A percentile compares a stretch with the other conserved stretches of the same genome.
Conservation (phyloP, 2,888 invertebrate species). For the Cryptus armator region DNA sequence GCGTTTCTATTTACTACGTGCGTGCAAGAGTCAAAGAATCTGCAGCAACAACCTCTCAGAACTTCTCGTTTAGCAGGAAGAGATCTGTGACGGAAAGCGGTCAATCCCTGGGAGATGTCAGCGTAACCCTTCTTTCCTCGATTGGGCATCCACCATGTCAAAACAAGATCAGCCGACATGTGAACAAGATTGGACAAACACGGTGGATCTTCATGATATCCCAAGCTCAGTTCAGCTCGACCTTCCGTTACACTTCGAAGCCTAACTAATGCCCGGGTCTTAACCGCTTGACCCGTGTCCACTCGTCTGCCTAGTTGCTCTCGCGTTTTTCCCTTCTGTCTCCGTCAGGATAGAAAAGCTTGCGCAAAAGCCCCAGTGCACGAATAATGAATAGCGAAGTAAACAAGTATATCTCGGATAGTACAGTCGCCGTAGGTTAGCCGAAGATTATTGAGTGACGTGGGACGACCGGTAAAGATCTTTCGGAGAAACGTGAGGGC, state of each 20-base stretch:
- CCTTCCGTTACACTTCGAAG: constrained; percentile 48
- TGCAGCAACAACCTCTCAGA: not conserved
- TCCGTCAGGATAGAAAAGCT: constrained; percentile 42
- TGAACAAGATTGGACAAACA: constrained; percentile 2
- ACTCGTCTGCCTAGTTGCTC: constrained; percentile 28
- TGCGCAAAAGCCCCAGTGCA: constrained; percentile 6
- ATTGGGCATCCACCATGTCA: not conserved
- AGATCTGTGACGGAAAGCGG: constrained; percentile 9
- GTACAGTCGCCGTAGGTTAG: constrained; percentile 8
- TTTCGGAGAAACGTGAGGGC: constrained; percentile 54
- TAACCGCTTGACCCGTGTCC: constrained; percentile 62
- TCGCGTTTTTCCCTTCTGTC: not conserved
- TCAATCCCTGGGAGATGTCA: not conserved
- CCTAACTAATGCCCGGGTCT: constrained; percentile 55
- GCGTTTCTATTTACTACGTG: not conserved
- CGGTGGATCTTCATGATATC: constrained; percentile 3
- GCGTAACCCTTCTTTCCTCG: not conserved
- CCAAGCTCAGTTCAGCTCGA: constrained; percentile 9
- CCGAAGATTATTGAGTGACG: constrained; percentile 67
- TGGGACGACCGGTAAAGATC: constrained; percentile 38
- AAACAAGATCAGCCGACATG: not conserved
- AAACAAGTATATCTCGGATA: not conserved
- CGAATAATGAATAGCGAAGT: constrained; percentile 2
- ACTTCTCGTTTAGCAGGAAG: constrained; percentile 3
- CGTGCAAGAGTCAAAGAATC: constrained; percentile 25